Evolutionary conservation across 30 jellyfish, hydroid and myxozoan species (phyloP), one percentile per base, ranked within the genome.

Genomic region (Chrysaora quinquecirrha): DNA sequence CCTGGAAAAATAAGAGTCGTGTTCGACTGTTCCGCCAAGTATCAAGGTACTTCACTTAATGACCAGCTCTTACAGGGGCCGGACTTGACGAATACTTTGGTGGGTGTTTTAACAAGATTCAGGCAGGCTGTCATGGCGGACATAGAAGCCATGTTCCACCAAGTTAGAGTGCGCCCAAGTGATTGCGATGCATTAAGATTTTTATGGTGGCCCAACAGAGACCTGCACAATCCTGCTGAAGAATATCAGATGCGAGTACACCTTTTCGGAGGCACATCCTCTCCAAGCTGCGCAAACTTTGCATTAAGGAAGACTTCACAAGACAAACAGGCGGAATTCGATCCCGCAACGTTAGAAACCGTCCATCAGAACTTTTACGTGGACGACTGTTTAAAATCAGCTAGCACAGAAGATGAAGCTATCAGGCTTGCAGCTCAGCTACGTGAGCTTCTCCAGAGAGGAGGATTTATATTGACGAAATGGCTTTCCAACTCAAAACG

Each of bases 131-230:
- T 89, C 4, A 79, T 78, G 35, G 89, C 88, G 1, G 96, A 83
- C 63, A 61, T 90, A 1, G 96, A 90, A 48, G 86, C 74, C 34
- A 87, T 87, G 93, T 87, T 87, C 74, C 78, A 81, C 52, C 97
- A 82, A 33, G 97, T 82, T 1, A 16, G 78, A 22, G 97, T 81
- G 10, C 56, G 52, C 21, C 60, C 33, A 12, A 25, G 48, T 30
- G 89, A 88, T 25, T 30, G 43, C 27, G 69, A 73, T 34, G 84
- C 83, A 11, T 80, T 81, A 33, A 34, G 97, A 43, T 88, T 80
- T 46, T 76, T 77, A 20, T 88, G 90, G 90, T 88, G 87, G 88
- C 76, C 75, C 1, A 71, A 88, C 22, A 95, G 90, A 19, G 64
- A 88, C 66, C 69, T 74, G 24, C 33, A 80, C 9, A 31, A 46